Evolutionary conservation across 2,888 invertebrate species (phyloP).

Genomic region (Microplitis deprimator): DNA sequence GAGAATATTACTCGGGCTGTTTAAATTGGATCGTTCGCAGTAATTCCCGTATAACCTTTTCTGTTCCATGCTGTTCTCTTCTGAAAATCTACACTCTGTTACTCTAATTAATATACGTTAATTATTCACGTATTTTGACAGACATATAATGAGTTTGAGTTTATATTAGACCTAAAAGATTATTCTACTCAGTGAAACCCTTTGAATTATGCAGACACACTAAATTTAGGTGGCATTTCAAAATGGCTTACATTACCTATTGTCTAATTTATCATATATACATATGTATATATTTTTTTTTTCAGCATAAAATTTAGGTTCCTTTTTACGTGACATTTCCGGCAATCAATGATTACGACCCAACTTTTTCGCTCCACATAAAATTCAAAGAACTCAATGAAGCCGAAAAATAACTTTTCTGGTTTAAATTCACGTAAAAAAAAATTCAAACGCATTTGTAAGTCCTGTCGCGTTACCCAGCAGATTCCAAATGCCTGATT

Average conservation of each 20-base stretch:
- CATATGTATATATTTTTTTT: too few relatives aligned
- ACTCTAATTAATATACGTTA: not conserved
- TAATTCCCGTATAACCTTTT: not conserved
- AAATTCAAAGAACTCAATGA: not conserved
- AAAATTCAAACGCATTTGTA: not conserved
- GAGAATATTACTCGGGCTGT: not conserved
- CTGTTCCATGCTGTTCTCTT: not conserved
- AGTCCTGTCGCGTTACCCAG: conserved; percentile 6
- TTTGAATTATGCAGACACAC: not conserved
- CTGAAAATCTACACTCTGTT: not conserved
- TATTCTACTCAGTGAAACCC: not conserved
- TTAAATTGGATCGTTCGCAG: not conserved
- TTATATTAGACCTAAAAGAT: not conserved
- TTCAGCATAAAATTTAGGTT: not conserved
- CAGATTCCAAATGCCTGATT: not conserved
- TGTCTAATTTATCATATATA: not conserved
- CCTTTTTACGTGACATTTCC: not conserved
- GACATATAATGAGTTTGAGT: not conserved
- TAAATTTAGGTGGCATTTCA: not conserved
- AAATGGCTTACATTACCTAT: not conserved
- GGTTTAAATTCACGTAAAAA: not conserved
- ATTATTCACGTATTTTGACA: not conserved
- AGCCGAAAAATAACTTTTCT: not conserved
- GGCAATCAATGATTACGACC: not conserved
- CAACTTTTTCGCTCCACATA: not conserved